Conservation (phyloP, 2,113 vertebrate species). For the Hassar affinis region DNA sequence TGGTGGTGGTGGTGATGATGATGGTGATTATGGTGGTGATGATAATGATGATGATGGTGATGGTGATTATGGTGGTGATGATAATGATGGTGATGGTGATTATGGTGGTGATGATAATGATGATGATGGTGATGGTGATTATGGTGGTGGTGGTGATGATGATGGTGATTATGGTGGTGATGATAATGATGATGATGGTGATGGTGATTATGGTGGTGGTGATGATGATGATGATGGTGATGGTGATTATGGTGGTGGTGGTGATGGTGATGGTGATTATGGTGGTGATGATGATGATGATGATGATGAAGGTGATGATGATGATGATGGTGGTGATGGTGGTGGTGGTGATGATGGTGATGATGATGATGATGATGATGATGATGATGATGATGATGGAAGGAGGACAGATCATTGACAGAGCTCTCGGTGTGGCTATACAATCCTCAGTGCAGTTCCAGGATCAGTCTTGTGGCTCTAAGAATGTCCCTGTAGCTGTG, state of each 20-base stretch:
- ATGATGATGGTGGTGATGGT: neutral
- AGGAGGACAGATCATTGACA: neutral
- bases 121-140: neutral
- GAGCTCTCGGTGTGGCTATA: neutral
- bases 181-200: neutral
- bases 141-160: neutral
- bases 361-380: neutral
- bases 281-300: neutral
- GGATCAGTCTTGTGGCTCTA: too few species aligned
- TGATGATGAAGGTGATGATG: too few species aligned
- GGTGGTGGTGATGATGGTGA: neutral
- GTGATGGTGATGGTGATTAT: neutral
- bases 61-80: too few species aligned
- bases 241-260: neutral
- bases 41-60: too few species aligned
- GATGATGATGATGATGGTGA: neutral
- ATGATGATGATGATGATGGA: neutral
- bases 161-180: neutral
- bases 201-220: neutral
- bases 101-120: neutral
- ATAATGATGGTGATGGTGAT: too few species aligned
- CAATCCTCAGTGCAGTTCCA: neutral
- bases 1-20: neutral
- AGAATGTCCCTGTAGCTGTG: too few species aligned
- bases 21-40: too few species aligned